Base-by-base conservation (phyloP, 2,113 vertebrate species). In the Romanogobio albipinnatus region DNA sequence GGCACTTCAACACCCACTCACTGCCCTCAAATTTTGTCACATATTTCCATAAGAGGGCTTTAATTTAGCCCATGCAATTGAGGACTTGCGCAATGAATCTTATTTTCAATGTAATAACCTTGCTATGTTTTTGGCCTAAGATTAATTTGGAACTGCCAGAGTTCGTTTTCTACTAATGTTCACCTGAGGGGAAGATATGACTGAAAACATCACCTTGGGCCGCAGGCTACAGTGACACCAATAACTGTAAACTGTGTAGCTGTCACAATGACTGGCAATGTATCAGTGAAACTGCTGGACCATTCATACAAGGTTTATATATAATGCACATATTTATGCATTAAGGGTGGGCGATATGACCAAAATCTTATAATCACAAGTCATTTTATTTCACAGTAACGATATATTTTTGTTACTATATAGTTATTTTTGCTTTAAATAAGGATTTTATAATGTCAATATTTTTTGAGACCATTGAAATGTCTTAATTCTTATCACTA, bases 161-260 rank as follows among this genome's bases (percentile, higher is more conserved):
- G 61, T 66, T 51, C 36, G 45, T 68, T 68, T 66, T 68, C 62
- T 66, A 10, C 43, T 68, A 81, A 81, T 81, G 61, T 81, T 81
- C 26, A 81, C 78, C 61, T 81, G 22, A 79, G 36, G 76, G 58
- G 22, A 11, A 36, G 2, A 79, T 17, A 61, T 61, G 56, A 45
- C 76, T 62, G 78, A 68, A 68, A 66, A 68, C 59, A 51, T 66
- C 43, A n/a, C 79, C 79, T 68, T 68, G 61, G 79, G 61, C 45
- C 1, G 61, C 62, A 14, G 7, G 62, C 43, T 33, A 53, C 51
- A 61, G 33, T 51, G 47, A 81, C 61, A 68, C 74, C 24, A 22
- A 53, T 53, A 76, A 76, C 71, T 74, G 58, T 81, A 68, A 81
- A 81, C 79, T 68, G 61, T 51, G 17, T 29, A 26, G 45, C 61